phyloP scores from a whole-genome alignment of 1,140 invertebrate species.

The Harpegnathos saltator region DNA sequence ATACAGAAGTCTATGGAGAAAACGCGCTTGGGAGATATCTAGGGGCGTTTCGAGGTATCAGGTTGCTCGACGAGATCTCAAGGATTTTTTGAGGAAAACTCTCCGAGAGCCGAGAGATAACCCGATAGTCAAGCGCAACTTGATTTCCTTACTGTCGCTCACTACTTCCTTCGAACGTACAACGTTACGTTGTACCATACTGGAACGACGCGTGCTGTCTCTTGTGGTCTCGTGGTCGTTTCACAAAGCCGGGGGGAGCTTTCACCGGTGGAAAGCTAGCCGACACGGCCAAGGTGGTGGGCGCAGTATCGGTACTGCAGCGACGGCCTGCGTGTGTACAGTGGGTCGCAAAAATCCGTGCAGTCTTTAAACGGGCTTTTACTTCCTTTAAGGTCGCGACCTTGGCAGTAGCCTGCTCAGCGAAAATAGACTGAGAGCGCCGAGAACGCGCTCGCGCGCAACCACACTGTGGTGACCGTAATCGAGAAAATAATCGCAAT shows the following conservation, averaged over 20 bases:
- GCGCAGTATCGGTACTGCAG: neutral
- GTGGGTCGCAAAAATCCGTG: slow-evolving; percentile 74
- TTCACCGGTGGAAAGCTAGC: slow-evolving; percentile 82
- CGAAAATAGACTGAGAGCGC: slow-evolving; percentile 70
- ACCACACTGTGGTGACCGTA: slow-evolving; percentile 19
- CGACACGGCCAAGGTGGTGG: slow-evolving; percentile 79
- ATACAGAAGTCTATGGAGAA: no score
- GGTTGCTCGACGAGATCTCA: no score
- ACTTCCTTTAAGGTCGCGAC: slow-evolving; percentile 71
- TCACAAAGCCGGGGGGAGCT: slow-evolving; percentile 71
- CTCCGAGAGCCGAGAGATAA: no score
- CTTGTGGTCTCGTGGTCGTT: slow-evolving; percentile 38
- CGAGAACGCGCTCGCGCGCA: slow-evolving; percentile 29
- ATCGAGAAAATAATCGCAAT: slow-evolving; percentile 70
- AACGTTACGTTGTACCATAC: neutral
- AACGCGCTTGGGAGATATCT: no score
- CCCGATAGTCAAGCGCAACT: no score
- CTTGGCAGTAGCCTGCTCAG: slow-evolving; percentile 45
- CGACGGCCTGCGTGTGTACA: slow-evolving; percentile 45
- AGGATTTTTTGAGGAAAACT: no score
- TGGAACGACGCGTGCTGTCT: neutral
- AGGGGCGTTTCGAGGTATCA: no score
- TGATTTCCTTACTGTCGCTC: no score
- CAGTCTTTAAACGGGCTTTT: slow-evolving; percentile 72
- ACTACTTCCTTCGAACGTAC: slow-evolving; percentile 12